These are phyloP conservation scores for Triplophysa siluroides DNA, from an alignment of 2,113 vertebrate species.

Conservation along the genomic window DNA sequence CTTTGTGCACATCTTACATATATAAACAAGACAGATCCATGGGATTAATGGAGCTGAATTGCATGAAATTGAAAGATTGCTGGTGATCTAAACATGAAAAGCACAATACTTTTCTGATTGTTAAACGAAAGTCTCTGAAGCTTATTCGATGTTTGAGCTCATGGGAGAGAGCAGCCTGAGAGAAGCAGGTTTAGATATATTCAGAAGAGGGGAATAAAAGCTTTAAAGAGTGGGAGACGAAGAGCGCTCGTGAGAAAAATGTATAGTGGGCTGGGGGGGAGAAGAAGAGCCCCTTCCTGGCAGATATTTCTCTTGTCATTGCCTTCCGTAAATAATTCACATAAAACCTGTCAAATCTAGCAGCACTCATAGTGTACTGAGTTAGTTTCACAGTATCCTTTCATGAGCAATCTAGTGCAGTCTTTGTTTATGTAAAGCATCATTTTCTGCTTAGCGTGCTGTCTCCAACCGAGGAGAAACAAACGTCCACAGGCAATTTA, in stretches of 20 bases:
- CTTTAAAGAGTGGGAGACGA: not conserved
- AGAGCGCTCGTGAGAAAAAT: not conserved
- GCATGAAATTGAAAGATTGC: not conserved
- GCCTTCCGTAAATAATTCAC: conserved; percentile 16
- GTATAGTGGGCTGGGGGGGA: not conserved
- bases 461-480: conserved; percentile 21
- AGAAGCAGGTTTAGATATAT: not conserved
- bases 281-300: not conserved
- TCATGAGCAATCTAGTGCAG: not conserved
- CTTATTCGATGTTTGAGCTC: not conserved
- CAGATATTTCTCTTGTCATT: not conserved
- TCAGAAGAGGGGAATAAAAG: not conserved
- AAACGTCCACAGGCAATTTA: conserved; percentile 42
- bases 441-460: conserved; percentile 27
- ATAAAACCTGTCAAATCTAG: conserved; percentile 16
- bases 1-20: not conserved
- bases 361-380: conserved; percentile 12
- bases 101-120: not conserved
- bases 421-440: conserved; percentile 17
- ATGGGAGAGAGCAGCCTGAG: not conserved
- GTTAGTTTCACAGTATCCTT: conserved; percentile 15
- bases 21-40: conserved; percentile 6
- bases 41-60: not conserved
- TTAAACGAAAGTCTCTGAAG: not conserved
- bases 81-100: conserved; percentile 5